phyloP scores from a whole-genome alignment of 2,888 invertebrate genomes.

The Griposia aprilina region DNA sequence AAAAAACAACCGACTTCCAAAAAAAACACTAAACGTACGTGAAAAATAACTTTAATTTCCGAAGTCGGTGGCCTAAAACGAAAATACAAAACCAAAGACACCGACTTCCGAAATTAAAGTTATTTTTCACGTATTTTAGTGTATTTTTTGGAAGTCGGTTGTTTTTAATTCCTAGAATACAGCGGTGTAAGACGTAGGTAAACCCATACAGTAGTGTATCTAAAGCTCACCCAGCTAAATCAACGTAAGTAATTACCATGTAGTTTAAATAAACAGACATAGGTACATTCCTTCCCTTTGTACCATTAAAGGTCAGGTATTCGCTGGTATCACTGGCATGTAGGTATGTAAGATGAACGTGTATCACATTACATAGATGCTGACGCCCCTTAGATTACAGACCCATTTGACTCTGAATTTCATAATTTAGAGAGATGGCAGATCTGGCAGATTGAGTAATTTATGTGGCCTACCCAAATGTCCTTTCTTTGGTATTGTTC shows the following conservation, averaged over 20 bases:
- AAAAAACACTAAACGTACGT: no score
- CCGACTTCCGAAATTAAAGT: no score
- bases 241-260: slow-evolving; percentile 7
- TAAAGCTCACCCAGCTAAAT: not conserved
- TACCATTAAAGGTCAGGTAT: slow-evolving; percentile 55
- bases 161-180: not conserved
- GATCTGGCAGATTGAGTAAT: no score
- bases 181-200: no score
- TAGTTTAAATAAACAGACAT: slow-evolving; percentile 38
- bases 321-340: slow-evolving; percentile 47
- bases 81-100: no score
- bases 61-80: no score
- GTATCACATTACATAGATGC: slow-evolving; percentile 18
- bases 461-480: no score
- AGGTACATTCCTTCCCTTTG: slow-evolving; percentile 62
- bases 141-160: no score
- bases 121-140: no score
- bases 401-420: slow-evolving; percentile 24
- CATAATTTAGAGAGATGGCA: slow-evolving; percentile 19
- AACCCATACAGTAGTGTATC: not conserved
- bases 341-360: slow-evolving; percentile 22
- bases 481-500: no score
- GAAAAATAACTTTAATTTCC: no score
- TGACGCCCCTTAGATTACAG: not conserved
- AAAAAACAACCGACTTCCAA: no score